These are phyloP conservation scores for Zootermopsis nevadensis DNA, from an alignment of 2,888 invertebrate species.

Conservation along the genomic window DNA sequence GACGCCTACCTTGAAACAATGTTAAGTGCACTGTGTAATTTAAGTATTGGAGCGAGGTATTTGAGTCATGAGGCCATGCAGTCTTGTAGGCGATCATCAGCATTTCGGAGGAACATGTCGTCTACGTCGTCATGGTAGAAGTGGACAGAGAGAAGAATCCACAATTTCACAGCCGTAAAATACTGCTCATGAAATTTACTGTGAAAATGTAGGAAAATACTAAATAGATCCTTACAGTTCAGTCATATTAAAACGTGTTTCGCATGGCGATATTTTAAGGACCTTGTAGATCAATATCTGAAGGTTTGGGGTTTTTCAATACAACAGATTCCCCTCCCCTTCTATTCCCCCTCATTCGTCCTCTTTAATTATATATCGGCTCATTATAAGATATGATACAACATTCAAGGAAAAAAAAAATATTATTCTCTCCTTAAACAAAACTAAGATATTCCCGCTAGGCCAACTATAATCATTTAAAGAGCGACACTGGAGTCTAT, in stretches of 20 bases:
- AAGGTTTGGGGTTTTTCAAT: conserved; percentile 5
- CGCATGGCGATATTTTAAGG: not conserved
- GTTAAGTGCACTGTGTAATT: too few species aligned
- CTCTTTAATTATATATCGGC: conserved; percentile 33
- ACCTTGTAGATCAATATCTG: conserved; percentile 30
- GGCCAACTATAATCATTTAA: conserved; percentile 4
- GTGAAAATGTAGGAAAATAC: too few species aligned
- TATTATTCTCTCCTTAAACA: conserved; percentile 25
- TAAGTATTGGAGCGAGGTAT: too few species aligned
- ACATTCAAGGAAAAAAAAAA: not conserved
- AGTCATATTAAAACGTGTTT: not conserved
- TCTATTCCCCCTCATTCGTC: conserved; percentile 24
- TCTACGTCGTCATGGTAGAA: too few species aligned
- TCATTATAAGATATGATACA: conserved; percentile 30
- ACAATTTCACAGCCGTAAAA: too few species aligned
- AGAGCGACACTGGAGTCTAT: conserved; percentile 27
- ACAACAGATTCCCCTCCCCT: not conserved
- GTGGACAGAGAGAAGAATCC: too few species aligned
- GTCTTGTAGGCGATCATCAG: too few species aligned
- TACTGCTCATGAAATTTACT: too few species aligned
- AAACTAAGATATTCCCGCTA: conserved; percentile 14
- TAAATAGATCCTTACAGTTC: not conserved
- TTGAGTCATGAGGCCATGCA: too few species aligned
- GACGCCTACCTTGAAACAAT: too few species aligned
- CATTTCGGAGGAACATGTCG: too few species aligned